Conservation (phyloP, 2,888 invertebrate genomes). For the Leucophenga maculata region DNA sequence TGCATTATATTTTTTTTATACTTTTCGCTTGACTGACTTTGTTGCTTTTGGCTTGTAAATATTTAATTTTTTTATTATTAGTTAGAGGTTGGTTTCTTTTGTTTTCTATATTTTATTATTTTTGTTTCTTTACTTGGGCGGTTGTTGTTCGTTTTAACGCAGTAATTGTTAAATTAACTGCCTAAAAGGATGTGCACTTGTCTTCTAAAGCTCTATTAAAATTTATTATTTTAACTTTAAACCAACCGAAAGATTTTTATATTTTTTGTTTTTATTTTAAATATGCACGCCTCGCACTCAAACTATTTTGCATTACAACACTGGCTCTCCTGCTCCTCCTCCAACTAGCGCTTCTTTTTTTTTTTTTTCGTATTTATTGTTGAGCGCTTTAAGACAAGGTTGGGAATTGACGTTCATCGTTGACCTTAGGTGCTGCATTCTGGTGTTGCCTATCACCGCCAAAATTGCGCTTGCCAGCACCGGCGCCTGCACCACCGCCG, state of each 20-base stretch:
- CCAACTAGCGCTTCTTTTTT: constrained; percentile 27
- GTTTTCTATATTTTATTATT: constrained; percentile 35
- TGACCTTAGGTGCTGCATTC: constrained; percentile 86
- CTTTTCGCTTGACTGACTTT: background rate
- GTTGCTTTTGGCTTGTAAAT: constrained; percentile 17
- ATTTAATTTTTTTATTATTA: constrained; percentile 47
- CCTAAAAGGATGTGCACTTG: background rate
- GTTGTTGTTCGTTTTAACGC: constrained; percentile 31
- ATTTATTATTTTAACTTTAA: background rate
- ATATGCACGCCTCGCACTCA: background rate
- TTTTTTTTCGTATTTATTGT: constrained; percentile 29
- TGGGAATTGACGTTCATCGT: constrained; percentile 97
- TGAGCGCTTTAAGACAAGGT: constrained; percentile 82
- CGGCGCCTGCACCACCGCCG: constrained; percentile 43
- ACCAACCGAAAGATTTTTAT: no score
- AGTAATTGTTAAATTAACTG: no score
- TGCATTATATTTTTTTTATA: background rate
- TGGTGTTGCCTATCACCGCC: constrained; percentile 55
- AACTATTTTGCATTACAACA: constrained; percentile 1
- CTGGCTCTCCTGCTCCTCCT: background rate
- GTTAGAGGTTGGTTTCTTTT: constrained; percentile 43
- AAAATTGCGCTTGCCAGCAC: constrained; percentile 57
- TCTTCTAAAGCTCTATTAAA: background rate
- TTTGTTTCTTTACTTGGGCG: constrained; percentile 35
- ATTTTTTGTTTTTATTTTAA: no score